Evolutionary conservation across 2,888 invertebrate species (phyloP).

Genomic region (Mythimna albipuncta): DNA sequence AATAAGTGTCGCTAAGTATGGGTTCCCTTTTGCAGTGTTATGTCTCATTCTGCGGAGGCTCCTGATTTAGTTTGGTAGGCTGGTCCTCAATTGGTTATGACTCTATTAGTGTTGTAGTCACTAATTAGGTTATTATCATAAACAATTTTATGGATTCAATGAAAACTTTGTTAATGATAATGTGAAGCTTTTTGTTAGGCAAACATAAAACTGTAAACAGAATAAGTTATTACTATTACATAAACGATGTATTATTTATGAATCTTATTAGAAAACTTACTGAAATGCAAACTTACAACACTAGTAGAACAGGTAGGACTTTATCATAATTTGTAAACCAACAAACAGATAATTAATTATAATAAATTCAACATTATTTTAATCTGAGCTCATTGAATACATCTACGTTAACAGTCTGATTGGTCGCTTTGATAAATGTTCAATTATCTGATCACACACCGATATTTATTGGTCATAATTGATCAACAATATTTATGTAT

Average conservation of each 20-base stretch:
- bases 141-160: neutral
- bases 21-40: conserved; percentile 37
- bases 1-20: conserved; percentile 47
- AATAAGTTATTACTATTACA: neutral
- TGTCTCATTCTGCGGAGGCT: conserved; percentile 32
- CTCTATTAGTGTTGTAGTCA: conserved; percentile 15
- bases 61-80: conserved; percentile 3
- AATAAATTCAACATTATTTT: conserved; percentile 39
- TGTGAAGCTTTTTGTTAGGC: neutral
- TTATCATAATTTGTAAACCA: neutral
- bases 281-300: neutral
- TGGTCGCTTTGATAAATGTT: conserved; percentile 51
- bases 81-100: conserved; percentile 6
- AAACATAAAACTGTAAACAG: neutral
- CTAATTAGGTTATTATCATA: conserved; percentile 13
- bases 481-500: conserved; percentile 34
- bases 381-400: conserved; percentile 46
- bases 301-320: neutral
- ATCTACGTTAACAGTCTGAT: conserved; percentile 48
- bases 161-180: conserved; percentile 2
- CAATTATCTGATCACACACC: conserved; percentile 54
- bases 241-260: neutral
- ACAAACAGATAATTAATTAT: conserved; percentile 27
- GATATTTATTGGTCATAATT: conserved; percentile 53
- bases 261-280: neutral